Evolutionary conservation across 1,140 invertebrate species (phyloP).

Genomic region (Spodoptera frugiperda): DNA sequence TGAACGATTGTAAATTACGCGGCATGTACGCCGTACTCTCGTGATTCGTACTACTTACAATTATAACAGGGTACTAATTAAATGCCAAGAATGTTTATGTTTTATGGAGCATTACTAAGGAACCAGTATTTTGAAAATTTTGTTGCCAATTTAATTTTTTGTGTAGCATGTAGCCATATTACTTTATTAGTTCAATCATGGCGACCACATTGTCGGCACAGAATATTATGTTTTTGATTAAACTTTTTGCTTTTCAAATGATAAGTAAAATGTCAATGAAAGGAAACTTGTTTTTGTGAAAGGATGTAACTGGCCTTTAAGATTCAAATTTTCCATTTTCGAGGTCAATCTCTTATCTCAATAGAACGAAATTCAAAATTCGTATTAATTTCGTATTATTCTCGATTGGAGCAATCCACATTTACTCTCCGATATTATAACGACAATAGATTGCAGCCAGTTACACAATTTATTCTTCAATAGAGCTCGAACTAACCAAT

Average conservation of each 20-base stretch:
- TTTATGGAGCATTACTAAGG: slow-evolving; percentile 32
- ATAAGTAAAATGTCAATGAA: no score
- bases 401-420: background rate
- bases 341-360: no score
- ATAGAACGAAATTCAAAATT: no score
- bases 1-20: slow-evolving; percentile 82
- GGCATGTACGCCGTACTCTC: slow-evolving; percentile 74
- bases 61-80: slow-evolving; percentile 82
- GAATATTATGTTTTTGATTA: no score
- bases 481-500: slow-evolving; percentile 16
- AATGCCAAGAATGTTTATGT: slow-evolving; percentile 71
- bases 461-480: slow-evolving; percentile 4
- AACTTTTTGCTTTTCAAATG: no score
- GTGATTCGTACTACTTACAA: slow-evolving; percentile 81
- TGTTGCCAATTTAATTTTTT: background rate
- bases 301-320: no score
- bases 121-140: slow-evolving; percentile 21
- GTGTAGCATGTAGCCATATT: background rate
- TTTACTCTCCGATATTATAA: background rate
- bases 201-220: no score
- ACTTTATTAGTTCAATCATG: no score
- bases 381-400: background rate
- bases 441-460: background rate
- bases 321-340: no score
- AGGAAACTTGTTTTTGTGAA: no score